Conservation (phyloP, 2,113 vertebrate genomes). For the Morone saxatilis region DNA sequence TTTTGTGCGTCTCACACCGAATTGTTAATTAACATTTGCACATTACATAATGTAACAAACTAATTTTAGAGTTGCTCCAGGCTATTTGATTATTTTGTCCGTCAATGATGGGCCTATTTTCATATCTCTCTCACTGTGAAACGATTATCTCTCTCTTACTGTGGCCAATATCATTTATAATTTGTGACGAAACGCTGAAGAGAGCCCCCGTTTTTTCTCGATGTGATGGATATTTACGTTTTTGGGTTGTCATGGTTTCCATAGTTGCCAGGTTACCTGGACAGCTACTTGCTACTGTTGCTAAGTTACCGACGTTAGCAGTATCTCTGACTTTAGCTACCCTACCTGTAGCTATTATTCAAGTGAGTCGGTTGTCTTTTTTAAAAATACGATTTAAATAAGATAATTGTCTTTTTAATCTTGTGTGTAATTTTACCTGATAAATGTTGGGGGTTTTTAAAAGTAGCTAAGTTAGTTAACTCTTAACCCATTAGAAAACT, state of each 20-base stretch:
- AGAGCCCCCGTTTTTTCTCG: too few relatives aligned
- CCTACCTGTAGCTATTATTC: not conserved
- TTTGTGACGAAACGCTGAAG: too few relatives aligned
- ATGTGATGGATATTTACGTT: too few relatives aligned
- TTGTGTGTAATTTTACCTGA: not conserved
- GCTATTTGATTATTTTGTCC: not conserved
- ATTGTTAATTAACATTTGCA: not conserved
- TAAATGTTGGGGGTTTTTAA: not conserved
- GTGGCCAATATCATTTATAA: not conserved
- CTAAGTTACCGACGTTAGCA: too few relatives aligned
- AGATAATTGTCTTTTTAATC: not conserved
- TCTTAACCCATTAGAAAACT: not conserved
- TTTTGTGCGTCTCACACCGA: not conserved
- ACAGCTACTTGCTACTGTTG: not conserved
- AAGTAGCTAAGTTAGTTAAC: not conserved
- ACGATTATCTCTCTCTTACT: not conserved
- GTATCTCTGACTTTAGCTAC: too few relatives aligned
- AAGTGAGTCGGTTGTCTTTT: not conserved
- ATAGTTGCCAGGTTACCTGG: too few relatives aligned
- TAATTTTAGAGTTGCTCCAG: not conserved
- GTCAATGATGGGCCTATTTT: not conserved
- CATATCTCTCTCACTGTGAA: not conserved
- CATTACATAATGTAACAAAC: not conserved
- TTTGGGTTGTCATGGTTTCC: too few relatives aligned
- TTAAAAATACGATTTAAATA: not conserved